phyloP scores from a whole-genome alignment of 1,140 invertebrate genomes.

The Solen grandis region DNA sequence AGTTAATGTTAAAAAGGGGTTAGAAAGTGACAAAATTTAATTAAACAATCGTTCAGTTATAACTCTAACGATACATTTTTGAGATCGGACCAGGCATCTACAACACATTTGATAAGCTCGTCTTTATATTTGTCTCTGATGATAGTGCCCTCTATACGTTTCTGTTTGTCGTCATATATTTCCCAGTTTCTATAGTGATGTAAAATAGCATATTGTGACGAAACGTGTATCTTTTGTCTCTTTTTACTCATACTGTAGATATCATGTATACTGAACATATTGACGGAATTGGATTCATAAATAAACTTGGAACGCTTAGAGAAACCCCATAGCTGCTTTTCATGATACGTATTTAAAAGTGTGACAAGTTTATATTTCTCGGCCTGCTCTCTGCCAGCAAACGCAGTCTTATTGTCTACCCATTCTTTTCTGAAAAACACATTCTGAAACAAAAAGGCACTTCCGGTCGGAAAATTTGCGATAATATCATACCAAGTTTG shows the following conservation, averaged over 20 bases:
- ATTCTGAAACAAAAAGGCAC: conserved; percentile 34
- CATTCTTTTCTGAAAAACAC: conserved; percentile 53
- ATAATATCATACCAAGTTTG: conserved; percentile 2
- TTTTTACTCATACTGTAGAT: conserved; percentile 87
- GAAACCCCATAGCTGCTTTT: conserved; percentile 16
- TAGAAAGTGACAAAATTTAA: too few species aligned
- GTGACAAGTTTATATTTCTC: conserved; percentile 12
- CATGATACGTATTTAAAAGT: conserved; percentile 35
- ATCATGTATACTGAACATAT: conserved; percentile 96
- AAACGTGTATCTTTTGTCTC: conserved; percentile 84
- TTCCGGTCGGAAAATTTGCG: not conserved
- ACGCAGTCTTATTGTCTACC: not conserved
- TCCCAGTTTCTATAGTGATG: conserved; percentile 91
- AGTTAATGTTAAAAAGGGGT: too few species aligned
- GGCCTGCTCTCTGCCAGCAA: not conserved
- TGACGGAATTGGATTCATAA: conserved; percentile 89
- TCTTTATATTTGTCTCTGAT: not conserved
- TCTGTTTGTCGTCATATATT: not conserved
- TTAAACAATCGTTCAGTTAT: too few species aligned
- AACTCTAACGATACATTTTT: too few species aligned
- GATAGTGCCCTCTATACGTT: not conserved
- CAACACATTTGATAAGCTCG: not conserved
- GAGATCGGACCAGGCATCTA: too few species aligned
- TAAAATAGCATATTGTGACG: conserved; percentile 89
- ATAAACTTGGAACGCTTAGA: conserved; percentile 91